phyloP scores from a whole-genome alignment of 1,140 invertebrate genomes.

The Drosophila yakuba region DNA sequence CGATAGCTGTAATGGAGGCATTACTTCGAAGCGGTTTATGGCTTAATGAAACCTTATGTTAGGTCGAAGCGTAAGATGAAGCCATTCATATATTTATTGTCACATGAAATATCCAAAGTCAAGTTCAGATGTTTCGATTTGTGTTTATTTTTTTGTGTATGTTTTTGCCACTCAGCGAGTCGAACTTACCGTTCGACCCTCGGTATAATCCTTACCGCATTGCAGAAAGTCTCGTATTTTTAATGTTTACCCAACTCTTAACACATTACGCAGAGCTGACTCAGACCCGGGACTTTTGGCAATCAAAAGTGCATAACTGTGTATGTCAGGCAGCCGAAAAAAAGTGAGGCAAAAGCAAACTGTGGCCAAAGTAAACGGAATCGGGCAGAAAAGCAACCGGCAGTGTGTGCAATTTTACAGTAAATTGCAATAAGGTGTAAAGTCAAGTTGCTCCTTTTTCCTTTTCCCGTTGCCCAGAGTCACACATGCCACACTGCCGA shows the following conservation, averaged over 20 bases:
- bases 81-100: no score
- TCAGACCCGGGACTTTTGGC: slow-evolving; percentile 29
- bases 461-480: slow-evolving; percentile 24
- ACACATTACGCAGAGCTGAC: slow-evolving; percentile 45
- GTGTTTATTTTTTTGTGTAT: no score
- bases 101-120: no score
- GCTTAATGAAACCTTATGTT: neutral
- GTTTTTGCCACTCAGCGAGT: no score
- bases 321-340: slow-evolving; percentile 29
- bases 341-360: slow-evolving; percentile 16
- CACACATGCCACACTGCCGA: slow-evolving; percentile 24
- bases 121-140: no score
- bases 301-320: slow-evolving; percentile 63
- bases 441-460: slow-evolving; percentile 63
- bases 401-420: slow-evolving; percentile 69
- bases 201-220: neutral
- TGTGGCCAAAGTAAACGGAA: slow-evolving; percentile 43
- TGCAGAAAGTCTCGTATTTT: slow-evolving; percentile 22
- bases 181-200: neutral
- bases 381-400: slow-evolving; percentile 24
- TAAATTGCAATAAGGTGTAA: slow-evolving; percentile 80
- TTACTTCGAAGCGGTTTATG: slow-evolving; percentile 10
- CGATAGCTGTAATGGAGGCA: slow-evolving; percentile 18
- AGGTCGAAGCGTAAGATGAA: neutral
- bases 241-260: slow-evolving; percentile 42